phyloP scores from a whole-genome alignment of 2,113 vertebrate genomes.

The Shinisaurus crocodilurus region DNA sequence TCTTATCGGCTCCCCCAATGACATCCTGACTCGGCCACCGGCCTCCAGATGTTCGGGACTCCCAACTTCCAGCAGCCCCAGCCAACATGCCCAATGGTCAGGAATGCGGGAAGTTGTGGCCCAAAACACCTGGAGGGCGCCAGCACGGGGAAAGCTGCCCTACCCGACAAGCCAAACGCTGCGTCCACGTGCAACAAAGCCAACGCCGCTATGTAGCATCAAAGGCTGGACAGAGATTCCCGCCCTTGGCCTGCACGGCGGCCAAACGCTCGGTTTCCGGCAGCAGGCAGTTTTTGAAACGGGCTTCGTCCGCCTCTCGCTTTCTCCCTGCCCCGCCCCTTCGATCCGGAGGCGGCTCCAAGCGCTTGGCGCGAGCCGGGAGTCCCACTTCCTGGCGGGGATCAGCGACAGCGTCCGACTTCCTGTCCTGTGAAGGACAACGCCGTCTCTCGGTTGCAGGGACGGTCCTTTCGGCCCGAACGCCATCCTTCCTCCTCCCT shows the following conservation, averaged over 20 bases:
- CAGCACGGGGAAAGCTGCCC: no score
- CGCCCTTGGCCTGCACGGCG: slow-evolving; percentile 28
- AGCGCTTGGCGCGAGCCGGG: not conserved
- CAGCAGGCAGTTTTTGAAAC: not conserved
- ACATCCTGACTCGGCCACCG: not conserved
- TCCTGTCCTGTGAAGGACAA: slow-evolving; percentile 30
- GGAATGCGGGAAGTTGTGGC: no score
- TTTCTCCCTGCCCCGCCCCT: not conserved
- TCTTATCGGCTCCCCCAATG: not conserved
- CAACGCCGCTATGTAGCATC: not conserved
- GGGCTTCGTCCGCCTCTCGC: no score
- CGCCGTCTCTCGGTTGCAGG: slow-evolving; percentile 3
- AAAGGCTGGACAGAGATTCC: slow-evolving; percentile 21
- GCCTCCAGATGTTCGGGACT: no score
- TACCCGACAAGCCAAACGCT: not conserved
- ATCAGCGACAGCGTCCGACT: slow-evolving; percentile 14
- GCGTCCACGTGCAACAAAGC: not conserved
- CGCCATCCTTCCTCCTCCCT: slow-evolving; percentile 32
- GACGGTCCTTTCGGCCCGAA: not conserved
- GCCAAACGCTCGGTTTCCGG: not conserved
- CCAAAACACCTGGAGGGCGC: no score
- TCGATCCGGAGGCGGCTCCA: not conserved
- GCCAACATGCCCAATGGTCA: no score
- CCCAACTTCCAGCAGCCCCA: no score
- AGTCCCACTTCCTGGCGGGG: not conserved